A percentile compares a stretch with the other conserved stretches of the same genome.
phyloP scores from a whole-genome alignment of 2,797 vertebrate species.

The Chromis chromis region DNA sequence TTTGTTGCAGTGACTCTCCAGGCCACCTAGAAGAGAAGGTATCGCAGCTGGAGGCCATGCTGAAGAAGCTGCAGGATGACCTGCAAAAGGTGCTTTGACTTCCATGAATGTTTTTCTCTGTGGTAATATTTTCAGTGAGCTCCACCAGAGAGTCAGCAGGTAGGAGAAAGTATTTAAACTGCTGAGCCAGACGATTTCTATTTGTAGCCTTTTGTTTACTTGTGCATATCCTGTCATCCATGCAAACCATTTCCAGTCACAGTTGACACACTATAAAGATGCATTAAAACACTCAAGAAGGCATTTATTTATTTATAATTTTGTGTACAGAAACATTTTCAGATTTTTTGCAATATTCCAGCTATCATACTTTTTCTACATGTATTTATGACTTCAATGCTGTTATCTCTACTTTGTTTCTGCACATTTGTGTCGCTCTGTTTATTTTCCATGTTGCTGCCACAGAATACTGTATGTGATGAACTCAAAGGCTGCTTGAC shows the following conservation, averaged over 20 bases:
- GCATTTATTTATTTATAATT: slow-evolving; percentile 53
- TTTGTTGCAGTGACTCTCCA: slow-evolving; percentile 84
- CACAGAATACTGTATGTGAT: slow-evolving; percentile 55
- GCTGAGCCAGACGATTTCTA: slow-evolving; percentile 45
- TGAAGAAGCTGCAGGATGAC: slow-evolving; percentile 92
- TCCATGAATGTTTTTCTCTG: slow-evolving; percentile 66
- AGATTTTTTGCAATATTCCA: slow-evolving; percentile 49
- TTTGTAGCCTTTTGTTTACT: slow-evolving; percentile 48
- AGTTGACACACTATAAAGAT: slow-evolving; percentile 51
- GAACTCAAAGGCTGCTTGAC: slow-evolving; percentile 37
- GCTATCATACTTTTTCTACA: slow-evolving; percentile 28
- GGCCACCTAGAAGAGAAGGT: slow-evolving; percentile 91
- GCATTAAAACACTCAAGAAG: slow-evolving; percentile 53
- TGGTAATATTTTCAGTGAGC: slow-evolving; percentile 61
- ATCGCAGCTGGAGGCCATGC: slow-evolving; percentile 90
- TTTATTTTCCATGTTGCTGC: slow-evolving; percentile 46
- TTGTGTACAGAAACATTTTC: slow-evolving; percentile 51
- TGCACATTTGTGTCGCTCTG: slow-evolving; percentile 59
- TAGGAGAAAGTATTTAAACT: slow-evolving; percentile 54
- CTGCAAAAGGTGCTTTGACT: slow-evolving; percentile 91
- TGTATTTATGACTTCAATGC: slow-evolving; percentile 51
- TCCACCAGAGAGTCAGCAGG: slow-evolving; percentile 57
- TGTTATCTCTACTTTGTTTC: slow-evolving; percentile 39
- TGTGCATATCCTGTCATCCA: slow-evolving; percentile 25
- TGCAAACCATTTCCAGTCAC: slow-evolving; percentile 25